These are phyloP conservation scores for Mimachlamys varia DNA, from an alignment of 2,888 invertebrate genomes.

Conservation along the genomic window DNA sequence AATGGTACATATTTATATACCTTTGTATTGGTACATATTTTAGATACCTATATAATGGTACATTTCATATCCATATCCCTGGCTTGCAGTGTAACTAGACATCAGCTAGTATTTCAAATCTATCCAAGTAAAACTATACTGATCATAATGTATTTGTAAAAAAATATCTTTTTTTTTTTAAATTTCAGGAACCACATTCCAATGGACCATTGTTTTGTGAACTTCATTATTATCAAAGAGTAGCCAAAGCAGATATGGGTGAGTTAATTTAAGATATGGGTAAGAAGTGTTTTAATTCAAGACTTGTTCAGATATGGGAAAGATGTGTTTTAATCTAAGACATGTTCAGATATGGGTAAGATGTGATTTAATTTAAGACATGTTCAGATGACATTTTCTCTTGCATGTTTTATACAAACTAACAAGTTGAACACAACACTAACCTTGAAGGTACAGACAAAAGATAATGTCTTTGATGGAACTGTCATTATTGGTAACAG, in stretches of 20 bases:
- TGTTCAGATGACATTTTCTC: no score
- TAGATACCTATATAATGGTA: no score
- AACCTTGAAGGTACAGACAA: not conserved
- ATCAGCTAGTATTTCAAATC: no score
- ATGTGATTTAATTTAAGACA: not conserved
- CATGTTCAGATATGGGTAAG: conserved; percentile 85
- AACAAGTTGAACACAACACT: no score
- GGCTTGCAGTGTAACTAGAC: no score
- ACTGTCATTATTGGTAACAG: not conserved
- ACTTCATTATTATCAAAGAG: conserved; percentile 95
- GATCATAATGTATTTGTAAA: no score
- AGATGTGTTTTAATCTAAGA: not conserved
- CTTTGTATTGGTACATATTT: no score
- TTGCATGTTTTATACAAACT: no score
- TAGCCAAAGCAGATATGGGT: conserved; percentile 91
- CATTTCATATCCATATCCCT: no score
- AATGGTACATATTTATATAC: no score
- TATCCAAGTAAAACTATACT: no score
- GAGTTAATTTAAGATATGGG: no score
- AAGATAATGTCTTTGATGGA: not conserved
- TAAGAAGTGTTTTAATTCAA: conserved; percentile 79
- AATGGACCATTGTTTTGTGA: conserved; percentile 99
- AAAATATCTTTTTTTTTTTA: conserved; percentile 14
- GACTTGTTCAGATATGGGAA: conserved; percentile 85
- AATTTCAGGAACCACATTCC: conserved; percentile 91